Conservation (phyloP, 2,888 invertebrate genomes). For the Tiliacea aurago region DNA sequence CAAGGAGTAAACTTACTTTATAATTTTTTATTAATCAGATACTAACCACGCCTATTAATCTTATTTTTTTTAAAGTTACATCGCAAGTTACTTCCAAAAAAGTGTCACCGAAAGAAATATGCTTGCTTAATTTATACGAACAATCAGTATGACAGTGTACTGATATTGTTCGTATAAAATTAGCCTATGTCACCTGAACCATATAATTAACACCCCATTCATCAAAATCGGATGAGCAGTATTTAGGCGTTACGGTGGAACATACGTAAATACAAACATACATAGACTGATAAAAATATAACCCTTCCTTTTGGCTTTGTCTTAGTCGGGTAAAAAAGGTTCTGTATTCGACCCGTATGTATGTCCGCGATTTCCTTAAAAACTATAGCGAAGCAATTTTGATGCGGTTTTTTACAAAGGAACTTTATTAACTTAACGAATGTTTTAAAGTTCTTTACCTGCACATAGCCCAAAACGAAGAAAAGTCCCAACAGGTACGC, state of each 20-base stretch:
- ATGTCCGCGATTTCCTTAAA: neutral
- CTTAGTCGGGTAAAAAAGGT: neutral
- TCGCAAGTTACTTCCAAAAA: too few species aligned
- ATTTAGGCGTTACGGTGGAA: neutral
- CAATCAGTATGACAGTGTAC: too few species aligned
- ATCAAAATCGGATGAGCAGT: neutral
- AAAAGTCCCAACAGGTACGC: conserved; percentile 49
- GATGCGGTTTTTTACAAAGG: neutral
- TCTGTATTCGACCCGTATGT: neutral
- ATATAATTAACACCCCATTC: neutral
- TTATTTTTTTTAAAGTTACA: too few species aligned
- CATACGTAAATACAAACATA: neutral
- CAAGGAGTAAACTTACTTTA: too few species aligned
- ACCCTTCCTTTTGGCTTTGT: neutral
- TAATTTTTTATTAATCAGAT: too few species aligned
- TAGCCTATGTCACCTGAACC: too few species aligned
- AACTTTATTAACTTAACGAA: neutral
- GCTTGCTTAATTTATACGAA: too few species aligned
- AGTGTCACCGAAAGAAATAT: too few species aligned
- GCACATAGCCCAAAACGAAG: conserved; percentile 52
- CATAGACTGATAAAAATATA: neutral
- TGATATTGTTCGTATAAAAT: neutral
- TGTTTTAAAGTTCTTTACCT: conserved; percentile 43
- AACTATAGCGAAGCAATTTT: neutral
- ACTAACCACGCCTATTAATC: neutral